phyloP scores from a whole-genome alignment of 2,797 vertebrate genomes.

The Crocidura indochinensis region DNA sequence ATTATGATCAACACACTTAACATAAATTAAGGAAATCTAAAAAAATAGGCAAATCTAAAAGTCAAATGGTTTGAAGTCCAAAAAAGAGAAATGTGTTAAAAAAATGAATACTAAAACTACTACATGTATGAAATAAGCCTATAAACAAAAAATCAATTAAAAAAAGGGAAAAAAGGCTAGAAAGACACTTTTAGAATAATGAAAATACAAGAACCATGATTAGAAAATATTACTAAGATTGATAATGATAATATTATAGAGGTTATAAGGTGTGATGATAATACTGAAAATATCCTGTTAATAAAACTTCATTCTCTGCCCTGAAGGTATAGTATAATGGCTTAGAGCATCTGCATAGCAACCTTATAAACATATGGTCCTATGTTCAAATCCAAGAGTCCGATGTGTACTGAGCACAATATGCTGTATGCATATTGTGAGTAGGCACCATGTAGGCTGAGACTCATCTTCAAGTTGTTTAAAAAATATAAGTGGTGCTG shows the following conservation, averaged over 20 bases:
- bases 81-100: background rate
- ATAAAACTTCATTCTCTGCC: no score
- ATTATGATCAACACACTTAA: constrained; percentile 20
- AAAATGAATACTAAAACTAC: constrained; percentile 14
- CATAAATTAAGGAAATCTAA: constrained; percentile 50
- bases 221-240: constrained; percentile 4
- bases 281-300: background rate
- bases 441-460: background rate
- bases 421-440: no score
- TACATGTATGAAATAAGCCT: constrained; percentile 23
- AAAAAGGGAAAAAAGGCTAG: background rate
- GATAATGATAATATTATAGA: no score
- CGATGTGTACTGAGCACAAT: no score
- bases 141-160: constrained; percentile 23
- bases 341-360: no score
- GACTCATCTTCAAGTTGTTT: background rate
- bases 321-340: no score
- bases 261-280: constrained; percentile 12
- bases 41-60: constrained; percentile 19
- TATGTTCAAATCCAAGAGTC: no score
- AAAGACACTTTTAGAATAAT: constrained; percentile 30
- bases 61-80: background rate
- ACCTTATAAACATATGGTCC: no score
- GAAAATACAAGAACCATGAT: background rate
- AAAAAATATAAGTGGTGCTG: no score